These are phyloP conservation scores for Zapus hudsonius DNA, from an alignment of 2,113 vertebrate species.

Conservation along the genomic window DNA sequence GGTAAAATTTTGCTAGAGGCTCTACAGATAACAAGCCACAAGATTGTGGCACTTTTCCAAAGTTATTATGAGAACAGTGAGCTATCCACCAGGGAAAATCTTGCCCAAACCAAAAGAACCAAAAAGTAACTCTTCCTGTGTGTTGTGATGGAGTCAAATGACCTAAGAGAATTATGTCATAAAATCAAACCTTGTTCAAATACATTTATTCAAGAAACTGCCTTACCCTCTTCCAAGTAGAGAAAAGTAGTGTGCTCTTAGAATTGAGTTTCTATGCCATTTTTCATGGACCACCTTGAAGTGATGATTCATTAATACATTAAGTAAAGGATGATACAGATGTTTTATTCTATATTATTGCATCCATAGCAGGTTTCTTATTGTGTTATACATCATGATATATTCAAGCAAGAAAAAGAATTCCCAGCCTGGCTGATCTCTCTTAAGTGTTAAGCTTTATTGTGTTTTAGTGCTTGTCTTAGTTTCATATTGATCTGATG, in stretches of 20 bases:
- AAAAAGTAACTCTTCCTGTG: neutral
- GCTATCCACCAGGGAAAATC: neutral
- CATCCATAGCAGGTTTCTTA: constrained; percentile 64
- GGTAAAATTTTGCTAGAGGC: neutral
- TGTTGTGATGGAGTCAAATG: neutral
- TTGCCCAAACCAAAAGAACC: neutral
- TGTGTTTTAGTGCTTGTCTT: constrained; percentile 62
- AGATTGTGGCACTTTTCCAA: neutral
- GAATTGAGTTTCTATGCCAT: constrained; percentile 20
- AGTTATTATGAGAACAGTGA: neutral
- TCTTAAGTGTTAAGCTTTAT: constrained; percentile 3
- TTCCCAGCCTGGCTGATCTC: constrained; percentile 53
- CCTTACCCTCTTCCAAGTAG: neutral
- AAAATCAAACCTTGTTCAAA: constrained; percentile 60
- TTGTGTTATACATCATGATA: constrained; percentile 48
- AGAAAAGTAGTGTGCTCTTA: constrained; percentile 47
- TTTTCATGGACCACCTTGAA: constrained; percentile 60
- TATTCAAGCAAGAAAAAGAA: constrained; percentile 43
- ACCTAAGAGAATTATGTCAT: neutral
- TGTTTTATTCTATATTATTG: constrained; percentile 53
- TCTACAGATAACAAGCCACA: neutral
- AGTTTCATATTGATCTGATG: constrained; percentile 61
- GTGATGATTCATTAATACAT: neutral
- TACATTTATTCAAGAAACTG: constrained; percentile 32
- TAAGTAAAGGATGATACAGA: no score